Evolutionary conservation across 2,888 invertebrate genomes (phyloP).

Genomic region (Drosophila koepferae): DNA sequence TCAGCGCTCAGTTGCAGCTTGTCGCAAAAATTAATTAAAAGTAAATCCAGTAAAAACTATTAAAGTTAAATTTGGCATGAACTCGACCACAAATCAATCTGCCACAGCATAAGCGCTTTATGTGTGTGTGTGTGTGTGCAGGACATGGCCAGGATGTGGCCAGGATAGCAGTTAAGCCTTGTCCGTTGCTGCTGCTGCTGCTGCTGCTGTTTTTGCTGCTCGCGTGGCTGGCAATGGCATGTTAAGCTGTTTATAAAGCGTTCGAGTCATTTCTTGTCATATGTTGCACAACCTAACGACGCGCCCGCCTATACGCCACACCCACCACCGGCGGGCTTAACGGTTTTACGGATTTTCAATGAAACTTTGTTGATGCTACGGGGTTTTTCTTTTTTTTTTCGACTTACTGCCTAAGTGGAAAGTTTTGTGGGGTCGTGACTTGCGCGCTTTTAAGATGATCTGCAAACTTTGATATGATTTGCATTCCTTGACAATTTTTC

Average conservation of each 20-base stretch:
- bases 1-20: constrained; percentile 25
- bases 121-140: constrained; percentile 18
- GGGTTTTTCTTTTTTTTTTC: background rate
- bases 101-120: constrained; percentile 73
- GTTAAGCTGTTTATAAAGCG: constrained; percentile 79
- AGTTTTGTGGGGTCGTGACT: constrained; percentile 67
- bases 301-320: constrained; percentile 26
- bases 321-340: constrained; percentile 46
- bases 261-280: constrained; percentile 67
- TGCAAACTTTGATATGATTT: constrained; percentile 66
- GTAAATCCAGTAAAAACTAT: constrained; percentile 79
- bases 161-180: constrained; percentile 34
- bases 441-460: constrained; percentile 61
- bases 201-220: constrained; percentile 42
- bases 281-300: constrained; percentile 37
- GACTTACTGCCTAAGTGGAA: constrained; percentile 50
- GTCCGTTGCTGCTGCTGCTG: background rate
- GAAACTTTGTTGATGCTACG: constrained; percentile 28
- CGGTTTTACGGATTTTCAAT: constrained; percentile 52
- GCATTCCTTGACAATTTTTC: constrained; percentile 58
- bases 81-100: constrained; percentile 79
- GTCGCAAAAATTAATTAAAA: constrained; percentile 77
- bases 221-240: constrained; percentile 67
- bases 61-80: constrained; percentile 79
- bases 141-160: constrained; percentile 17